Base-by-base conservation (phyloP, 2,113 vertebrate genomes). In the Hassar affinis region DNA sequence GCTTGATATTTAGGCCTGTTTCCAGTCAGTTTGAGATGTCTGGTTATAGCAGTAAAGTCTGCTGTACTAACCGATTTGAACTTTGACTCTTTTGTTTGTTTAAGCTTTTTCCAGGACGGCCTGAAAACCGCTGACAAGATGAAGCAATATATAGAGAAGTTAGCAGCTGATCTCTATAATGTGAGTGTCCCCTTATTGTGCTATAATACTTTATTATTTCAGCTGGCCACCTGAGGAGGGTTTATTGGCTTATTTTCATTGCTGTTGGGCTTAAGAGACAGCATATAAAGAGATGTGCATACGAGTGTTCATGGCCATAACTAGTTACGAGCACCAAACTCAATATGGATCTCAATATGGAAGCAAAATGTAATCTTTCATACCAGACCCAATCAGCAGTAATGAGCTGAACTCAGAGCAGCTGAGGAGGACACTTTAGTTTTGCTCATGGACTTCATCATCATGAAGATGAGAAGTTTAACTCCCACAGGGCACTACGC, bases 121-220 rank as follows among this genome's bases (percentile, higher is more conserved):
- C 96, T 99, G 95, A 99, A 99, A 95, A 99, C 97, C 6, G 97
- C 97, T 79, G 98, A 99, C 92, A 99, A 99, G 91, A 93, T 99
- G 91, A 99, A 99, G 93, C 97, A 99, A 87, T 99, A 99, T 90
- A 99, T 98, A 15, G 98, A 99, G 89, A 99, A 99, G 91, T 90
- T 99, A 94, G 97, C 97, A 91, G 97, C 97, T 88, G 98, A 99
- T 89, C 94, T 99, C 80, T 98, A 98, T 92, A 99, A 99, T 86
- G 98, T 99, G 94, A 98, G 96, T 85, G 79, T 45, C 33, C 38
- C 30, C 66, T 47, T 80, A 18, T 33, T 42, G 30, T 10, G 45
- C 82, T 51, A 69, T 68, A 79, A 35, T 49, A 25, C 3, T 79
- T 47, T 78, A 69, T 68, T 59, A 27, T 30, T 25, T 69, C 51